Base-by-base conservation (phyloP, 2,113 vertebrate species). In the Corydoras sp. region DNA sequence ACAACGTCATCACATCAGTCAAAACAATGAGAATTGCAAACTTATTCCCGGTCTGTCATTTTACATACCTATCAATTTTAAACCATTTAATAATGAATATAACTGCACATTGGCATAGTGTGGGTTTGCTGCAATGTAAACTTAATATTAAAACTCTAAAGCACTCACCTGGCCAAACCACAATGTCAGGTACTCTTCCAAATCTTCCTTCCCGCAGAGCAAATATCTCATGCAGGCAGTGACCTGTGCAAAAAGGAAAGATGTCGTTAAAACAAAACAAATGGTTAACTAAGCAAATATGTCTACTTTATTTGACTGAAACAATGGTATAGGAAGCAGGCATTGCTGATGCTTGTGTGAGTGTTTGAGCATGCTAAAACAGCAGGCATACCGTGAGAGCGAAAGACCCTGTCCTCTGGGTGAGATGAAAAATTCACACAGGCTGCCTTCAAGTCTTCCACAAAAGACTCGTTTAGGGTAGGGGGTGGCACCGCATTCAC, bases 201-300 rank as follows among this genome's bases (percentile, higher is more conserved):
- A 97, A 83, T 83, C 90, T 95, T 82, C 95, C 97, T 90, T 98
- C 96, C 82, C 97, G 92, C 78, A 99, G 89, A 81, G 94, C 85
- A 88, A 96, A 95, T 86, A 99, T 93, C 87, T 99, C 96, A 63
- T 98, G 93, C 83, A 98, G 85, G 88, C 97, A 99, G 84, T 99
- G 97, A 73, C 97, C 97, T 99, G 86, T 85, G 84, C 35, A 64
- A 75, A 72, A 78, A 76, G 81, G 60, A 30, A 10, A 53, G 1
- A 53, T 12, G 5, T 51, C 18, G 11, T 11, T 51, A 51, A 51
- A 10, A 8, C 11, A 53, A 14, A 12, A 53, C 3, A 12, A 53
- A 4, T 53, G 3, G 13, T 14, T 53, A 53, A 53, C 51, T 43
- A 1, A 43, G 35, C 35, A 43, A 43, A 43, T 43, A 43, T 43